A percentile compares a stretch with the other conserved stretches of the same genome.
Conservation (phyloP, 2,113 vertebrate species). For the Oryctolagus cuniculus region mOryCun1.1 NC_091445.1:73335001-73335500, state of each 20-base stretch:
- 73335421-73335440: slow-evolving; percentile 85
- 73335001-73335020: slow-evolving; percentile 84
- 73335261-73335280: slow-evolving; percentile 82
- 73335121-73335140: slow-evolving; percentile 93
- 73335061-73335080: slow-evolving; percentile 95
- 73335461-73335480: slow-evolving; percentile 89
- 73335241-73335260: slow-evolving; percentile 77
- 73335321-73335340: slow-evolving; percentile 78
- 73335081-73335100: slow-evolving; percentile 93
- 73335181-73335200: slow-evolving; percentile 83
- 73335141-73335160: slow-evolving; percentile 89
- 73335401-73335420: slow-evolving; percentile 85
- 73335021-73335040: slow-evolving; percentile 93
- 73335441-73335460: slow-evolving; percentile 89
- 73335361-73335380: slow-evolving; percentile 79
- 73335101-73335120: slow-evolving; percentile 94
- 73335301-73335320: slow-evolving; percentile 83
- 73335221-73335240: slow-evolving; percentile 82
- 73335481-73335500: slow-evolving; percentile 85
- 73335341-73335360: slow-evolving; percentile 75
- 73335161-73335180: slow-evolving; percentile 85
- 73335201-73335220: slow-evolving; percentile 88
- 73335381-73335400: slow-evolving; percentile 78
- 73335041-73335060: slow-evolving; percentile 97
- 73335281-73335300: slow-evolving; percentile 80